Conservation (phyloP, 1,140 invertebrate genomes). For the Paraescarpia echinospica region DNA sequence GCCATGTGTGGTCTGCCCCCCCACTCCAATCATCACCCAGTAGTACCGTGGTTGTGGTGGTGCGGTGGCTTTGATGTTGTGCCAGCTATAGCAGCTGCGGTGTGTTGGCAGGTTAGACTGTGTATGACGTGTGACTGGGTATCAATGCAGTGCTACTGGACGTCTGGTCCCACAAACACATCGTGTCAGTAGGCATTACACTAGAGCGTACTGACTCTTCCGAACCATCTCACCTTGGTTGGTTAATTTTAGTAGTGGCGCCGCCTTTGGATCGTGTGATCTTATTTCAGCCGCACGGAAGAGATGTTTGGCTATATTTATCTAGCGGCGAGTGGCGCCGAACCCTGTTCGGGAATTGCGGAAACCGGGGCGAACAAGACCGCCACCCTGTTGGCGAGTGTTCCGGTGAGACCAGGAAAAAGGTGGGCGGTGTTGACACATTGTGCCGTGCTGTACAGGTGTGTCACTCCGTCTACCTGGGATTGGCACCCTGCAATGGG, state of each 20-base stretch:
- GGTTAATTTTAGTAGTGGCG: not conserved
- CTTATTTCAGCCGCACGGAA: not conserved
- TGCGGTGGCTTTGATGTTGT: not conserved
- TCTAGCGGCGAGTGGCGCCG: not conserved
- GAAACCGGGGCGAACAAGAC: not conserved
- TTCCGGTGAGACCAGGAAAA: not conserved
- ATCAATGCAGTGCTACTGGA: not conserved
- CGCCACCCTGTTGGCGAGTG: not conserved
- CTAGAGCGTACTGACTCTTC: not conserved
- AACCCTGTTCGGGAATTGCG: not conserved
- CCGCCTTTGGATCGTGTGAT: not conserved
- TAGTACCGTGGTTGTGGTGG: not conserved
- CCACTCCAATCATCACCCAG: not conserved
- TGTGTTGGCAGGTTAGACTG: not conserved
- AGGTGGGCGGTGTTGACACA: not conserved
- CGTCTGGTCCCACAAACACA: not conserved
- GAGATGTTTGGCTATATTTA: not conserved
- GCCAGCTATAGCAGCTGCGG: not conserved
- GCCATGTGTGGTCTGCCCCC: not conserved
- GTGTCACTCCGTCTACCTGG: not conserved
- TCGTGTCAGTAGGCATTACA: not conserved
- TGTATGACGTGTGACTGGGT: not conserved
- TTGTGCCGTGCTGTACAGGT: not conserved
- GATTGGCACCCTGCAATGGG: too few species aligned
- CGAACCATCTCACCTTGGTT: not conserved